Evolutionary conservation across 2,113 vertebrate genomes (phyloP).

Genomic region (Origma solitaria): DNA sequence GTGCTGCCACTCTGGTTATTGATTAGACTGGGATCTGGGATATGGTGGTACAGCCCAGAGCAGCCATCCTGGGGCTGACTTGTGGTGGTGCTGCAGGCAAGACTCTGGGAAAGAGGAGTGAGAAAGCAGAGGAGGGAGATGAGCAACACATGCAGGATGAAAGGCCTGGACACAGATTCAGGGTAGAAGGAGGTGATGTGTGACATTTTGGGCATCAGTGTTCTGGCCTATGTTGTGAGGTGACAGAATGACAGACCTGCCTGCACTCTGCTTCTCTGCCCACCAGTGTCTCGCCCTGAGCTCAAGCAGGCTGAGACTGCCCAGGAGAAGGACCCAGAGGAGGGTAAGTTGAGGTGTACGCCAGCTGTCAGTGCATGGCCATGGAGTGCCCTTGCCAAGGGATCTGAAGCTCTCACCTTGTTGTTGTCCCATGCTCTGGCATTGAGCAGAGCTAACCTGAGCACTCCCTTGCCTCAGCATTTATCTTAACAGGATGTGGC

Average conservation of each 20-base stretch:
- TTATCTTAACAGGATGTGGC: not conserved
- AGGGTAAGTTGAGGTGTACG: constrained; percentile 41
- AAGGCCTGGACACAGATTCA: not conserved
- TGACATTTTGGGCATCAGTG: not conserved
- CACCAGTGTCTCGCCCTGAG: constrained; percentile 44
- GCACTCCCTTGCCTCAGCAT: not conserved
- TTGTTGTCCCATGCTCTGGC: not conserved
- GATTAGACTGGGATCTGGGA: not conserved
- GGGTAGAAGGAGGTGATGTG: not conserved
- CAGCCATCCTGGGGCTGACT: not conserved
- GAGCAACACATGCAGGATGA: not conserved
- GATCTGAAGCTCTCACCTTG: not conserved
- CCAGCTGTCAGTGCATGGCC: not conserved
- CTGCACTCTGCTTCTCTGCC: constrained; percentile 38
- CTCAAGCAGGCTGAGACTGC: constrained; percentile 41
- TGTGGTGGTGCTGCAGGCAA: not conserved
- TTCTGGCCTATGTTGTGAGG: not conserved
- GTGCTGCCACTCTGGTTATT: not conserved
- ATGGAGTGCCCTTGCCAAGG: not conserved
- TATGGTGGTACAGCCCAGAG: not conserved
- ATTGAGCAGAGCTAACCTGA: not conserved
- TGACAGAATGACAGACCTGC: not conserved
- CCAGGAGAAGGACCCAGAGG: constrained; percentile 44
- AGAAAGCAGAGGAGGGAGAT: not conserved
- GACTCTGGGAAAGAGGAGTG: not conserved